phyloP scores from a whole-genome alignment of 2,888 invertebrate species.

The Apamea crenata region DNA sequence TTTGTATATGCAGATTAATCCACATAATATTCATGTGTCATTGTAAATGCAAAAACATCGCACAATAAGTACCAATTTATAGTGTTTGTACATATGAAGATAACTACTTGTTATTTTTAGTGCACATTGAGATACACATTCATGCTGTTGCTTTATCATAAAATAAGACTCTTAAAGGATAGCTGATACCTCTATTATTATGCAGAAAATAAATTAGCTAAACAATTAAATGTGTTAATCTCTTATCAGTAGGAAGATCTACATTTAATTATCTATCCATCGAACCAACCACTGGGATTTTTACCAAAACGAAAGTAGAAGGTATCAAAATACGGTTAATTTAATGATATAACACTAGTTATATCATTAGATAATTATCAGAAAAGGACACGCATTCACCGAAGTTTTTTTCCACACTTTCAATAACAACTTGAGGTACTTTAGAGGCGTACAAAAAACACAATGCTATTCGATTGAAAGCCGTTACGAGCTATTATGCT shows the following conservation, averaged over 20 bases:
- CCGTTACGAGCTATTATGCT: conserved; percentile 86
- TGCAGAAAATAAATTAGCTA: conserved; percentile 16
- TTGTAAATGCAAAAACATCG: conserved; percentile 38
- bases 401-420: conserved; percentile 75
- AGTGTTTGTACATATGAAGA: conserved; percentile 16
- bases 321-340: conserved; percentile 55
- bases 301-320: conserved; percentile 49
- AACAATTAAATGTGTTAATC: conserved; percentile 14
- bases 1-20: conserved; percentile 55
- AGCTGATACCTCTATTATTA: neutral
- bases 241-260: conserved; percentile 16
- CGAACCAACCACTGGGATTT: conserved; percentile 20
- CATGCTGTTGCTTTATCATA: neutral
- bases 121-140: neutral
- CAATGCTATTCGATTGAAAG: conserved; percentile 83
- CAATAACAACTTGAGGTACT: conserved; percentile 75
- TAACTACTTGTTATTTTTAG: conserved; percentile 1
- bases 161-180: neutral
- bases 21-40: conserved; percentile 37
- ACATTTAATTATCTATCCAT: conserved; percentile 39
- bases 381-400: conserved; percentile 75
- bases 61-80: conserved; percentile 32
- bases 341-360: conserved; percentile 60
- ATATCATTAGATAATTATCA: conserved; percentile 73
- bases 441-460: conserved; percentile 78